phyloP scores from a whole-genome alignment of 2,797 vertebrate species.

The Pseudotriccus pelzelni region DNA sequence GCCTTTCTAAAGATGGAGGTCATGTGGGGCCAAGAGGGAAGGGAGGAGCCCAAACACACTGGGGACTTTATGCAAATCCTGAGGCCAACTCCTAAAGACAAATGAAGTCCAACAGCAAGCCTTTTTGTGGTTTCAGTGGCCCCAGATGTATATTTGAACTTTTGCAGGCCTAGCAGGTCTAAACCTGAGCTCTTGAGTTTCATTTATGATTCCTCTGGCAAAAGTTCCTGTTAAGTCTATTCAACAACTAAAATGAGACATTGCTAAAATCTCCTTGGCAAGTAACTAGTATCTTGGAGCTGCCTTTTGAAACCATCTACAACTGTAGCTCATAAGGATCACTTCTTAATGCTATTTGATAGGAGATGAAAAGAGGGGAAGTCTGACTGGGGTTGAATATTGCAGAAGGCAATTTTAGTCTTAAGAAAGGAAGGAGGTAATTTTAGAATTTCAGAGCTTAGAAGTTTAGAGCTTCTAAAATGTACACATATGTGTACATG shows the following conservation, averaged over 20 bases:
- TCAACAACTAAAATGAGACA: constrained; percentile 14
- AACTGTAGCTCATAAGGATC: background rate
- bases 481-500: too few species aligned
- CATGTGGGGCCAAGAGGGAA: background rate
- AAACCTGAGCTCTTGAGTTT: background rate
- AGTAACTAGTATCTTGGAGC: background rate
- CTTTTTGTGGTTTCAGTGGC: background rate
- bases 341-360: background rate
- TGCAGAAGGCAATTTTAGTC: background rate
- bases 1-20: background rate
- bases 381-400: background rate
- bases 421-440: background rate
- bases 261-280: constrained; percentile 13
- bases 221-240: background rate
- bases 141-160: background rate
- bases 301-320: background rate
- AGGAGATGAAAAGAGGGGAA: background rate
- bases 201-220: background rate
- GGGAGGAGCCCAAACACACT: background rate
- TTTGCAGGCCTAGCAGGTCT: background rate
- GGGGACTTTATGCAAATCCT: background rate
- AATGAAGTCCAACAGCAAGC: background rate
- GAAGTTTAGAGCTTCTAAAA: background rate
- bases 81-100: background rate
- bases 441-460: background rate